A percentile compares a stretch with the other conserved stretches of the same genome.
These are phyloP conservation scores for Gallinago nigripennis DNA, from an alignment of 2,797 vertebrate species.

Conservation along the genomic window DNA sequence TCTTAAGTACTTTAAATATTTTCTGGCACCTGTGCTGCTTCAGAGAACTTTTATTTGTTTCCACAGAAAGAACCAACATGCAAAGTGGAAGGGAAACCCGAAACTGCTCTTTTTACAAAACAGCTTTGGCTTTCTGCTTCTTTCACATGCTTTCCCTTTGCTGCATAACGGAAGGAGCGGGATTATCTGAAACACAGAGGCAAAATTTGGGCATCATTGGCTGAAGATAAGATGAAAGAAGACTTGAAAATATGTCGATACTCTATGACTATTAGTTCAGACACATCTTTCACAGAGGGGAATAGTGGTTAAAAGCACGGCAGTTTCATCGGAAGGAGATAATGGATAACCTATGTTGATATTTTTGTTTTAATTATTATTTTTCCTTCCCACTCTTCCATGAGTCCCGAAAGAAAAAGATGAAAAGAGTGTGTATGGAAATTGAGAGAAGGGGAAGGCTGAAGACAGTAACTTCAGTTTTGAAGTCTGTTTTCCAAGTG, in stretches of 20 bases:
- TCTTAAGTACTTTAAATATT: not conserved
- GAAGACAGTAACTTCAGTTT: not conserved
- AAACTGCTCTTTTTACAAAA: not conserved
- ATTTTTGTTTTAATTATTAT: not conserved
- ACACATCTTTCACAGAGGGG: not conserved
- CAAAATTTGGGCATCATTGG: not conserved
- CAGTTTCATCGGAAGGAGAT: not conserved
- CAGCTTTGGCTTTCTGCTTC: not conserved
- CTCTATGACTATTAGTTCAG: not conserved
- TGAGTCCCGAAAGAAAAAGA: slow-evolving; percentile 37
- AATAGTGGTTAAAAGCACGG: not conserved
- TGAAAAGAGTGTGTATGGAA: not conserved
- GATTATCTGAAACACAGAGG: not conserved
- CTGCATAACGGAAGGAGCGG: slow-evolving; percentile 38
- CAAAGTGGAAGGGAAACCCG: slow-evolving; percentile 37
- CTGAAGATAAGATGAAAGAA: slow-evolving; percentile 35
- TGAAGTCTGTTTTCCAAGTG: not conserved
- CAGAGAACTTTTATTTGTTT: slow-evolving; percentile 55
- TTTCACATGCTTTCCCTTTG: slow-evolving; percentile 12
- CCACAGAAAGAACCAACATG: slow-evolving; percentile 62
- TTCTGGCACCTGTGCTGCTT: not conserved
- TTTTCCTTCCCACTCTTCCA: not conserved
- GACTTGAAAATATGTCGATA: not conserved
- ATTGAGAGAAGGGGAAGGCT: not conserved
- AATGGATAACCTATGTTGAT: not conserved